These are phyloP conservation scores for Folsomia candida DNA, from an alignment of 2,888 invertebrate species.

Conservation along the genomic window DNA sequence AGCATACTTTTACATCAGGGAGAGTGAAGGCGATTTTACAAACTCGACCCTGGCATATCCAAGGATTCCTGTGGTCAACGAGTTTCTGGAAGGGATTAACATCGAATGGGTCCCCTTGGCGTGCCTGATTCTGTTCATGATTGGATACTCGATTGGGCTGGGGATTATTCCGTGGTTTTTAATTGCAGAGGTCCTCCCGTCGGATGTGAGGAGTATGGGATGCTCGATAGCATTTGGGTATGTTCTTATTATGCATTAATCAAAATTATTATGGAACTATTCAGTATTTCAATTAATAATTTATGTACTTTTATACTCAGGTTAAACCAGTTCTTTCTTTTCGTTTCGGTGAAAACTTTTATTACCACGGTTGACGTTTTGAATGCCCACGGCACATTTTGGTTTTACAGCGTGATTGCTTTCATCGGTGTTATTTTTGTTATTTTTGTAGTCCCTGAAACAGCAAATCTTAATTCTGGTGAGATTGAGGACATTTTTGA, in stretches of 20 bases:
- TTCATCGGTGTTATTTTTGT: conserved; percentile 44
- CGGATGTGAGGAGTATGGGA: conserved; percentile 40
- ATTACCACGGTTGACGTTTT: conserved; percentile 39
- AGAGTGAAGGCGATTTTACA: conserved; percentile 35
- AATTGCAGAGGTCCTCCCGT: conserved; percentile 44
- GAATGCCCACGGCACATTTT: conserved; percentile 48
- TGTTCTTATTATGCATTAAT: no score
- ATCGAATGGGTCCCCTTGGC: conserved; percentile 48
- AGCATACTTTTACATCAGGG: conserved; percentile 44
- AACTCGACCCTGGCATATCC: conserved; percentile 36
- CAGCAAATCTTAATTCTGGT: conserved; percentile 36
- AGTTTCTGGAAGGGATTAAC: conserved; percentile 19
- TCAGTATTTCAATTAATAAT: no score
- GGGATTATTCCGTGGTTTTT: conserved; percentile 49
- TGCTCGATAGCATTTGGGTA: conserved; percentile 45
- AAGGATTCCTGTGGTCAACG: conserved; percentile 11
- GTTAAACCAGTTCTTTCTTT: conserved; percentile 44
- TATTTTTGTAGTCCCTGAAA: conserved; percentile 43
- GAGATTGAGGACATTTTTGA: conserved; percentile 50
- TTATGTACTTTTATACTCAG: no score
- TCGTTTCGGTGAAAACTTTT: conserved; percentile 47
- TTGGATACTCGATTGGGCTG: conserved; percentile 44
- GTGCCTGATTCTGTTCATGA: conserved; percentile 45
- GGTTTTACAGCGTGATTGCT: conserved; percentile 40
- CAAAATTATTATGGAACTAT: no score